Conservation (phyloP, 1,140 invertebrate genomes). For the Hylaeus anthracinus region DNA sequence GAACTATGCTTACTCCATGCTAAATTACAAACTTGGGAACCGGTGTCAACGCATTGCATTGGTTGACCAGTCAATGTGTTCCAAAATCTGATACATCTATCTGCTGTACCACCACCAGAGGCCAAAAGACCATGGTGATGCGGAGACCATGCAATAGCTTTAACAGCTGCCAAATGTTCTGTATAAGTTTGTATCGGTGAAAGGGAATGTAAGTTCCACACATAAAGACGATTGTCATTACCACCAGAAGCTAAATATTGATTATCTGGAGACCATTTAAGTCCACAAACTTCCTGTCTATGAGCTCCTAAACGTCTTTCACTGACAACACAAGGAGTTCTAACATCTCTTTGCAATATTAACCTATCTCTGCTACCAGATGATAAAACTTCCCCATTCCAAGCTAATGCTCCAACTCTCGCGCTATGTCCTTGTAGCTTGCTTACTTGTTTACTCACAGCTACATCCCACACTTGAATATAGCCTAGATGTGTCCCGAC, state of each 20-base stretch:
- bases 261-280: conserved; percentile 99
- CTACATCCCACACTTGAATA: conserved; percentile 98
- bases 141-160: conserved; percentile 99
- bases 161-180: conserved; percentile 98
- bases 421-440: conserved; percentile 96
- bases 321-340: conserved; percentile 89
- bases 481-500: conserved; percentile 98
- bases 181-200: conserved; percentile 97
- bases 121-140: conserved; percentile 99
- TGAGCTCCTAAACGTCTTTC: conserved; percentile 94
- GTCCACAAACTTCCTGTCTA: conserved; percentile 98
- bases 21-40: conserved; percentile 99
- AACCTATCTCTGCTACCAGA: conserved; percentile 97
- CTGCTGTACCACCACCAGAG: conserved; percentile 98
- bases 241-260: conserved; percentile 99
- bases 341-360: conserved; percentile 97
- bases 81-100: conserved; percentile 99
- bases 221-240: conserved; percentile 99
- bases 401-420: conserved; percentile 96
- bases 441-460: conserved; percentile 95
- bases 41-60: conserved; percentile 99
- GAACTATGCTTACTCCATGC: conserved; percentile 99
- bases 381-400: conserved; percentile 98
- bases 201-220: conserved; percentile 96
- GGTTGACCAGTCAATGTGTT: conserved; percentile 99